phyloP scores from a whole-genome alignment of 1,140 invertebrate species.

The Araneus ventricosus region DNA sequence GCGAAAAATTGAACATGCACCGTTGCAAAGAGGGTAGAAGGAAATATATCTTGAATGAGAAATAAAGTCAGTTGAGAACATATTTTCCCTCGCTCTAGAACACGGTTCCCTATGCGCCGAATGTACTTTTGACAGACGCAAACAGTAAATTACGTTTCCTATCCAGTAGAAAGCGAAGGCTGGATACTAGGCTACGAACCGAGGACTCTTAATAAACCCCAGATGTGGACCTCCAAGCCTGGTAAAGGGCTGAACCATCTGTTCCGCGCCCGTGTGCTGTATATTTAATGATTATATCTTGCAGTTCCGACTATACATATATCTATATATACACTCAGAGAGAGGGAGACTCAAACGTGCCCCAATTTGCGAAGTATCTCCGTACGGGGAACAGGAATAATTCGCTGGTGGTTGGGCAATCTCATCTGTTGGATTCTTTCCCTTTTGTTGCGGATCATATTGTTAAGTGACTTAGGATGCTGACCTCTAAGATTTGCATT shows the following conservation, averaged over 20 bases:
- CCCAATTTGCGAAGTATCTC: conserved; percentile 57
- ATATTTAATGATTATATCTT: conserved; percentile 71
- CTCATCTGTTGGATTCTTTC: conserved; percentile 2
- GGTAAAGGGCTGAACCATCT: conserved; percentile 52
- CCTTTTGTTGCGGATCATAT: not conserved
- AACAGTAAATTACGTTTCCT: conserved; percentile 67
- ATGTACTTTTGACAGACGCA: conserved; percentile 69
- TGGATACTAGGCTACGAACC: not conserved
- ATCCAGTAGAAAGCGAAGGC: not conserved
- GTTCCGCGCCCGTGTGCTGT: conserved; percentile 58
- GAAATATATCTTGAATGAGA: conserved; percentile 64
- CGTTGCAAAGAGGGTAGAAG: not conserved
- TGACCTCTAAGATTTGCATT: not conserved
- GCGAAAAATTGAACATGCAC: conserved; percentile 62
- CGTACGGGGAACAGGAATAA: not conserved
- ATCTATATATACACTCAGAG: too few species aligned
- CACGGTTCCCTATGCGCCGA: conserved; percentile 15
- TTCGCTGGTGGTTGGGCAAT: not conserved
- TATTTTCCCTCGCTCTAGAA: conserved; percentile 56
- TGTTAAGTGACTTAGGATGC: too few species aligned
- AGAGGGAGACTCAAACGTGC: conserved; percentile 28
- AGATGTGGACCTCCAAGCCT: conserved; percentile 55
- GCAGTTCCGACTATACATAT: not conserved
- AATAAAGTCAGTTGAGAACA: conserved; percentile 57
- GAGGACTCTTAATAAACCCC: conserved; percentile 58